Percentiles rank a stretch among this genome's conserved stretches.
Evolutionary conservation across 1,140 invertebrate genomes (phyloP).

Genomic region (Diabrotica undecimpunctata): DNA sequence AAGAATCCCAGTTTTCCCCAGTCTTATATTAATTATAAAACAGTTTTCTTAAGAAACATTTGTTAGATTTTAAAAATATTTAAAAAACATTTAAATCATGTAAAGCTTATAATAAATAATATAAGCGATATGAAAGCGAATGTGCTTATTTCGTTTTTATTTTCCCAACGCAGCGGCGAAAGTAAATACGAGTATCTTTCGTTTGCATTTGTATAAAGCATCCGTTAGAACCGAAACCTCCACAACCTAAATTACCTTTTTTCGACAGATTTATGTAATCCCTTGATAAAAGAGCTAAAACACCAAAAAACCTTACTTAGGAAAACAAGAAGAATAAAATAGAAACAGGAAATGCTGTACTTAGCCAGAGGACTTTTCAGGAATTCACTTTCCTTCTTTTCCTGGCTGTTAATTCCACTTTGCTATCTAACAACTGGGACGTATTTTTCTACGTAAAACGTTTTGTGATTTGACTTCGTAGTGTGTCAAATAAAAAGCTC

Average conservation of each 20-base stretch:
- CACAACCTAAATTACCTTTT: not conserved
- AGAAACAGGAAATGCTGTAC: conserved; percentile 15
- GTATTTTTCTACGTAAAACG: not conserved
- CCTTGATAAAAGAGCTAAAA: conserved; percentile 8
- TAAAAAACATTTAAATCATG: too few relatives aligned
- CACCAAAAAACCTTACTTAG: conserved; percentile 12
- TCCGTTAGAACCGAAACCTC: not conserved
- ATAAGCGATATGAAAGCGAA: too few relatives aligned
- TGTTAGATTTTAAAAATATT: too few relatives aligned
- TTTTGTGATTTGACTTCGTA: not conserved
- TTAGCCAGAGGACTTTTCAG: conserved; percentile 7
- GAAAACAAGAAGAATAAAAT: conserved; percentile 13
- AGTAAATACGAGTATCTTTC: not conserved
- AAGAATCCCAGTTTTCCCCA: too few relatives aligned
- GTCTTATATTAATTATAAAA: too few relatives aligned
- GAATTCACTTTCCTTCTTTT: conserved; percentile 9
- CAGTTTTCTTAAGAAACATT: too few relatives aligned
- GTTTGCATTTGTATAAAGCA: conserved; percentile 9
- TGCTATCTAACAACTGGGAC: not conserved
- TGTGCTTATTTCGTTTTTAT: too few relatives aligned
- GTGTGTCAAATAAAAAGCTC: not conserved
- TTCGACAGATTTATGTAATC: conserved; percentile 11
- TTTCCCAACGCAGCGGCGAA: too few relatives aligned
- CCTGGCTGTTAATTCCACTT: conserved; percentile 9
- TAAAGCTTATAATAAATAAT: too few relatives aligned